Conservation (phyloP, 2,113 vertebrate genomes). For the Microcebus griseorufus region DNA sequence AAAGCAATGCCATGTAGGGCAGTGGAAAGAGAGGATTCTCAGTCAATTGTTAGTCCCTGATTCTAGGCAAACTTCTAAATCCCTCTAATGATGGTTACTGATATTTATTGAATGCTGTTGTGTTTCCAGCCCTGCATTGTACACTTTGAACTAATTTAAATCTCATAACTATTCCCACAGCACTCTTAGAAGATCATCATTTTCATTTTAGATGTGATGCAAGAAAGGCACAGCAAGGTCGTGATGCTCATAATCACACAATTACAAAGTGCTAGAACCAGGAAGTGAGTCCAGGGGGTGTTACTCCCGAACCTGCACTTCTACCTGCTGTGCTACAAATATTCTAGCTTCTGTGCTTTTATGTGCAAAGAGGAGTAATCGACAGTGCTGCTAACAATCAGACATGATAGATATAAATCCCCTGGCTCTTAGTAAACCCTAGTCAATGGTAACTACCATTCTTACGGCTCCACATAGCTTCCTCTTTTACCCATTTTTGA, state of each 20-base stretch:
- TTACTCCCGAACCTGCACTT: not conserved
- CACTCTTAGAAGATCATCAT: not conserved
- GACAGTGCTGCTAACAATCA: not conserved
- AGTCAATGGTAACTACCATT: too few species aligned
- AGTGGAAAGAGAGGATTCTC: not conserved
- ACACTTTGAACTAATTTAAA: not conserved
- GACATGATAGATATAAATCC: rapidly evolving
- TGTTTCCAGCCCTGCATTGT: not conserved
- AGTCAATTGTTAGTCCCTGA: not conserved
- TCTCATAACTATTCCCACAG: not conserved
- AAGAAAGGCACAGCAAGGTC: not conserved
- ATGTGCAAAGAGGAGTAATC: not conserved
- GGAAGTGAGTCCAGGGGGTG: rapidly evolving
- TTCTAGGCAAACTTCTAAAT: not conserved
- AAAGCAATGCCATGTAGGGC: not conserved
- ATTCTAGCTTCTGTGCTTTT: not conserved
- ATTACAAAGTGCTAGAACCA: not conserved
- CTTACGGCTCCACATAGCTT: not conserved
- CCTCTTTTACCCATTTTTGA: not conserved
- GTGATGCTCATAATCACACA: rapidly evolving
- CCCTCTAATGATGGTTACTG: not conserved
- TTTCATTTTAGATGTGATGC: not conserved
- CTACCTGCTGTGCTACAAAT: rapidly evolving
- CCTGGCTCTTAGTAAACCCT: rapidly evolving
- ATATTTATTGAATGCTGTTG: not conserved